Evolutionary conservation across 2,113 vertebrate genomes (phyloP).

Genomic region (Macrotus californicus): DNA sequence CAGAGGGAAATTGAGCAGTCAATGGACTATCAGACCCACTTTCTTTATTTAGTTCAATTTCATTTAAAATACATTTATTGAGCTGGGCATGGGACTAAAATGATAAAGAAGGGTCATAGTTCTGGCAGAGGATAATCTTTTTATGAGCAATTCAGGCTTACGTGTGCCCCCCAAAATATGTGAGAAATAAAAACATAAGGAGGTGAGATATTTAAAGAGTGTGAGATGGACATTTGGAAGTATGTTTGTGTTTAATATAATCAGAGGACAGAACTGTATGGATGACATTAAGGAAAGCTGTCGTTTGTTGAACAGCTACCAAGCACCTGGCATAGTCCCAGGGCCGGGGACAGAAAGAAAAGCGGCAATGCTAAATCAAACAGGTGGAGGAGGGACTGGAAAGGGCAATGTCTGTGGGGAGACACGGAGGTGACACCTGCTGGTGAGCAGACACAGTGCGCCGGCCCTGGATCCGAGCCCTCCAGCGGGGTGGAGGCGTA

Average conservation of each 20-base stretch:
- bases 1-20: not conserved
- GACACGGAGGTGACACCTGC: fast-evolving
- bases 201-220: not conserved
- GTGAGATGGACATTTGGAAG: not conserved
- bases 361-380: not conserved
- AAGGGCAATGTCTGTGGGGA: not conserved
- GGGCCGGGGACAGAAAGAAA: not conserved
- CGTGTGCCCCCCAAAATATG: not conserved
- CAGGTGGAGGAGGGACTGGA: not conserved
- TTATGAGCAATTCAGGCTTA: not conserved
- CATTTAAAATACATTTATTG: not conserved
- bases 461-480: not conserved
- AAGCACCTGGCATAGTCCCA: not conserved
- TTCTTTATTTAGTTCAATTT: not conserved
- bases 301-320: not conserved
- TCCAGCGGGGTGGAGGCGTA: fast-evolving
- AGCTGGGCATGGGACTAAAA: not conserved
- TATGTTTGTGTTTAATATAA: not conserved
- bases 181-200: not conserved
- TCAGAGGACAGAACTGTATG: not conserved
- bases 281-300: too few species aligned
- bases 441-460: not conserved
- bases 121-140: not conserved
- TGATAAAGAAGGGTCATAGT: not conserved
- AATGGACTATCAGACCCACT: not conserved